These are phyloP conservation scores for Parochlus steinenii DNA, from an alignment of 2,888 invertebrate species.

Conservation along the genomic window DNA sequence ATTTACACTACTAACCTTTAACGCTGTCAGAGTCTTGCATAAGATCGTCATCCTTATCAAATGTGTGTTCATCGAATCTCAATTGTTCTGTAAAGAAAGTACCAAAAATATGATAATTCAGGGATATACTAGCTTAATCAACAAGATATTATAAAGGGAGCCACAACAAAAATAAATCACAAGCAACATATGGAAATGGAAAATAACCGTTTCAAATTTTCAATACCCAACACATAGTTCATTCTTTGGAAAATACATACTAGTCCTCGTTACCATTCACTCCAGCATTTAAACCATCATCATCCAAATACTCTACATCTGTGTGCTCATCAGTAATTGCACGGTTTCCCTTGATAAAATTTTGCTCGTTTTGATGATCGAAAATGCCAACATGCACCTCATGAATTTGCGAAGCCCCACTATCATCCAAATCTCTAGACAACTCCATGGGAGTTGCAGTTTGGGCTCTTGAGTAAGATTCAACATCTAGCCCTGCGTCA, in stretches of 20 bases:
- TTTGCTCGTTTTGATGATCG: conserved; percentile 31
- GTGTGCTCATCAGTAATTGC: conserved; percentile 31
- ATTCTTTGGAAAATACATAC: background rate
- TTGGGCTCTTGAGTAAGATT: conserved; percentile 20
- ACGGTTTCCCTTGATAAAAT: conserved; percentile 34
- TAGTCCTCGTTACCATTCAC: conserved; percentile 11
- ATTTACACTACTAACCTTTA: conserved; percentile 13
- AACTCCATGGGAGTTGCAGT: conserved; percentile 27
- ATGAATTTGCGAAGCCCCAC: conserved; percentile 29
- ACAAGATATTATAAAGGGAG: background rate
- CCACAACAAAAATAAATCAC: background rate
- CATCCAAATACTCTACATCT: conserved; percentile 37
- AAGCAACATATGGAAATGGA: background rate
- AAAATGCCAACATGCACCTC: conserved; percentile 30
- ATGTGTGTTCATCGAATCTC: conserved; percentile 6
- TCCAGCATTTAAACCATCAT: conserved; percentile 21
- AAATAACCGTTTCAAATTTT: background rate
- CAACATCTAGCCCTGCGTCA: conserved; percentile 20
- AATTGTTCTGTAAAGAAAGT: conserved; percentile 10
- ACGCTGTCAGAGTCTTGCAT: conserved; percentile 12
- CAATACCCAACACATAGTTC: background rate
- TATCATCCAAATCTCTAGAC: conserved; percentile 29
- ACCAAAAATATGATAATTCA: conserved; percentile 3
- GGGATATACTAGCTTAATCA: background rate
- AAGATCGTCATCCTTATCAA: conserved; percentile 6